Percentiles rank a stretch among this genome's conserved stretches.
Conservation (phyloP, 2,888 invertebrate genomes). For the Drosophila histrio region DNA sequence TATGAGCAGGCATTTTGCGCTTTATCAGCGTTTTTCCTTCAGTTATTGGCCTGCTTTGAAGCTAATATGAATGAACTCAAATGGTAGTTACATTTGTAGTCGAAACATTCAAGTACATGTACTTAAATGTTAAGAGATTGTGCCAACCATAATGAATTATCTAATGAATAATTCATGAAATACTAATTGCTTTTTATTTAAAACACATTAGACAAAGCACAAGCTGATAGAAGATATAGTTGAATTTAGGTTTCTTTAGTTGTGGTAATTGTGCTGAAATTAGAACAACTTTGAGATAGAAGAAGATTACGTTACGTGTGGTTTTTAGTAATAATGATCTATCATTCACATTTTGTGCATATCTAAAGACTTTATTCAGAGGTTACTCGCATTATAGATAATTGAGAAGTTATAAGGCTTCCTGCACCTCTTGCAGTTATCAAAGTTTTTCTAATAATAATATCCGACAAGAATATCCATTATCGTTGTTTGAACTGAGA, state of each 20-base stretch:
- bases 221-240: neutral
- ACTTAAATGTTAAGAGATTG: neutral
- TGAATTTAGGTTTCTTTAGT: neutral
- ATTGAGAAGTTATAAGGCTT: no score
- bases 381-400: no score
- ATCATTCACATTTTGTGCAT: no score
- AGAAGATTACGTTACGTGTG: no score
- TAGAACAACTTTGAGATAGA: neutral
- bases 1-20: constrained; percentile 47
- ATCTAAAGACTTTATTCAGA: no score
- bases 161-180: constrained; percentile 12
- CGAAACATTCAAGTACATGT: neutral
- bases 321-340: no score
- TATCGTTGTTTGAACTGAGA: no score
- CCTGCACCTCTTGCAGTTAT: no score
- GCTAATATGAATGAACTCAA: constrained; percentile 28
- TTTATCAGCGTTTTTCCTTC: constrained; percentile 50
- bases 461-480: no score
- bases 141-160: constrained; percentile 9
- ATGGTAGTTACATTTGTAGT: constrained; percentile 2
- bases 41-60: constrained; percentile 24
- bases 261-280: neutral
- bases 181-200: constrained; percentile 30
- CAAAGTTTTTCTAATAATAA: no score
- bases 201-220: neutral